Percentiles rank a stretch among this genome's conserved stretches.
Conservation (phyloP, 2,797 vertebrate species). For the Falco peregrinus region DNA sequence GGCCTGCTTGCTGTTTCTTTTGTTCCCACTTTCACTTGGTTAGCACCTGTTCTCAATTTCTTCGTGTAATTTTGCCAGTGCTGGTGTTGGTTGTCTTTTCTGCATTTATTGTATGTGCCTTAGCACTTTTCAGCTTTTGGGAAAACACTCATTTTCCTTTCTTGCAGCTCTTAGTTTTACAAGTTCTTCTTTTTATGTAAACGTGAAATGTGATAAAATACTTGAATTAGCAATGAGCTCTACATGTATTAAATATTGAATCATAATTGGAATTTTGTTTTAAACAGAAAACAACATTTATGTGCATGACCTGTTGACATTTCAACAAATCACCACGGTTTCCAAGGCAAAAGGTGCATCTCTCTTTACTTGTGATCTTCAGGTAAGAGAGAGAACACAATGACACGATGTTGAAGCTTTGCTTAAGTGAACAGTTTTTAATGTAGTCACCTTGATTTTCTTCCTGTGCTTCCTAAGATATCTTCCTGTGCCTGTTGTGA, state of each 20-base stretch:
- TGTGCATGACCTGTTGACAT: conserved; percentile 96
- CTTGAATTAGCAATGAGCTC: neutral
- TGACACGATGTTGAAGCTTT: neutral
- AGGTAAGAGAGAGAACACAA: conserved; percentile 77
- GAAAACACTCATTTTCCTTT: neutral
- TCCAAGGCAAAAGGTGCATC: conserved; percentile 95
- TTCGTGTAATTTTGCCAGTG: neutral
- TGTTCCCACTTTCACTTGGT: neutral
- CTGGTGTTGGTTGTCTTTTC: neutral
- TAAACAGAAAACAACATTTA: conserved; percentile 95
- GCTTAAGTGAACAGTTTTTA: neutral
- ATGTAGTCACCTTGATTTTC: neutral
- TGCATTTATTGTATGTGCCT: neutral
- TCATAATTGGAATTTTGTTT: conserved; percentile 47
- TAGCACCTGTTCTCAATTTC: neutral
- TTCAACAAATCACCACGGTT: conserved; percentile 96
- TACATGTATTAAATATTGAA: neutral
- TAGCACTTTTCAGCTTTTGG: neutral
- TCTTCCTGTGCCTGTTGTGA: neutral
- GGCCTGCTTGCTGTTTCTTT: neutral
- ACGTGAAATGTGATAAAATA: neutral
- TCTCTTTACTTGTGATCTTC: conserved; percentile 93
- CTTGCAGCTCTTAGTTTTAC: neutral
- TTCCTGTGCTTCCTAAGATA: neutral
- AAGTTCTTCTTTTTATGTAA: neutral